Base-by-base conservation (phyloP, 2,888 invertebrate species). In the Bedellia somnulentella region DNA sequence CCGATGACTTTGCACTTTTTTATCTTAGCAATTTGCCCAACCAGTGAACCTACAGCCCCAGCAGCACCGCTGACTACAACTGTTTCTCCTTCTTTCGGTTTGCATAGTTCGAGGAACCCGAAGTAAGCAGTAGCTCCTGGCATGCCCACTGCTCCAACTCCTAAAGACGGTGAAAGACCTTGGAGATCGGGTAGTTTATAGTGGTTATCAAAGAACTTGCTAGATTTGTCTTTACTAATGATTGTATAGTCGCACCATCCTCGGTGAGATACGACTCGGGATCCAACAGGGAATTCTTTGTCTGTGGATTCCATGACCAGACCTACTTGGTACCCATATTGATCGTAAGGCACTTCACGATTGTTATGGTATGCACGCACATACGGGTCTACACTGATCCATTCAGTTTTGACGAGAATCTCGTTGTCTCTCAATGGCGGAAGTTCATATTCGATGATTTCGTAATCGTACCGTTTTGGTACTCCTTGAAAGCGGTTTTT, bases 21-120 rank as follows among this genome's bases (percentile, higher is more conserved):
- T 13, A 86, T 79, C 55, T 86, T 87, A 1, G 82, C 88, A 29
- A 89, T 84, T 57, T 89, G 88, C 2, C 87, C 88, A 1, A 86
- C 88, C 8, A 82, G 48, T 31, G 80, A 82, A 2, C 89, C 89
- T 1, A 88, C 86, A 2, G 87, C 87, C 2, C 89, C 89, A 1
- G 85, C 87, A 2, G 87, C 89, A 1, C 82, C 80, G 3, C 80
- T 81, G 2, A 89, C 81, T 0, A 87, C 81, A 0, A 89, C 79
- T 1, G 82, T 83, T 46, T 88, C 86, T 1, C 85, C 86, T 1
- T 70, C 42, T 54, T 83, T 82, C 1, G 87, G 86, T 26, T 83
- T 54, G 43, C 86, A 87, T 12, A 86, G 43, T 33, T 87, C 82
- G 24, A 82, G 43, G 8, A 88, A 63, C 2, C 87, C 88, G 49